These are phyloP conservation scores for Otocyon megalotis DNA, from an alignment of 2,113 vertebrate species.

Conservation along the genomic window DNA sequence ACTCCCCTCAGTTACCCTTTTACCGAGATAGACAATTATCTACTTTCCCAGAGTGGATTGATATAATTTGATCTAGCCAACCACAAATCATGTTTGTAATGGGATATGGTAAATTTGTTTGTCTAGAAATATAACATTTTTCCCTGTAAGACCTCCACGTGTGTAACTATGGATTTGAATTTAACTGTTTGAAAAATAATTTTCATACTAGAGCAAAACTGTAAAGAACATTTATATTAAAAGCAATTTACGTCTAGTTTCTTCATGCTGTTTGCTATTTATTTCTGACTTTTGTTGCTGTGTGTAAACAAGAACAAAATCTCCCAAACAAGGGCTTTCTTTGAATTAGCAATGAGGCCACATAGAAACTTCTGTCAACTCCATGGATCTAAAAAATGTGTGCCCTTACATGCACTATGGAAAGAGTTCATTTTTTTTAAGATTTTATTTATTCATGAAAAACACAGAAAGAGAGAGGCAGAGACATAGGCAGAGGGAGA, in stretches of 20 bases:
- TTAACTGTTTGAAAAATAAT: constrained; percentile 55
- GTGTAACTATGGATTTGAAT: constrained; percentile 14
- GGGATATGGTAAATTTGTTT: neutral
- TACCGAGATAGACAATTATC: neutral
- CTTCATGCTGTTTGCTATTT: constrained; percentile 18
- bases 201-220: constrained; percentile 58
- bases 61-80: neutral
- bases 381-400: neutral
- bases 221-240: constrained; percentile 43
- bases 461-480: too few species aligned
- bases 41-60: neutral
- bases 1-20: neutral
- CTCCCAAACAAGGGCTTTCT: constrained; percentile 47
- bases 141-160: neutral
- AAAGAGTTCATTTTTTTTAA: neutral
- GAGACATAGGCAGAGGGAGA: too few species aligned
- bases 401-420: neutral
- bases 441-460: too few species aligned
- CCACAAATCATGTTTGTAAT: constrained; percentile 38
- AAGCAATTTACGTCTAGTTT: constrained; percentile 45
- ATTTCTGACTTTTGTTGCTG: neutral
- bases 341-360: constrained; percentile 19
- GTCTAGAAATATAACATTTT: constrained; percentile 22
- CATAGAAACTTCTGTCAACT: neutral
- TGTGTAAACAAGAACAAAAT: neutral